Base-by-base conservation (phyloP, 2,113 vertebrate species). In the Dendrocopos noguchii region DNA sequence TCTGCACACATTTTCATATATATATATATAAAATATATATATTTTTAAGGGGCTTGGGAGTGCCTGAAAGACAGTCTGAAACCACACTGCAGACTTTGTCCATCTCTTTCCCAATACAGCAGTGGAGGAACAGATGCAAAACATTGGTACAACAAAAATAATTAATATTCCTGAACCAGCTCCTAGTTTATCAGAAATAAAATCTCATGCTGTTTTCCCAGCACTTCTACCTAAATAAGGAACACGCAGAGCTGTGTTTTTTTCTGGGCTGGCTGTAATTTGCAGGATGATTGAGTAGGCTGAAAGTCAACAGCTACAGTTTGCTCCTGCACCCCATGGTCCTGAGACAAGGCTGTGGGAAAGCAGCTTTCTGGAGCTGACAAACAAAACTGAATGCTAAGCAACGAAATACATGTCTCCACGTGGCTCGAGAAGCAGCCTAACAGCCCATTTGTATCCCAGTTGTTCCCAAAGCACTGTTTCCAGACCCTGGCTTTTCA, bases 141-240 rank as follows among this genome's bases (percentile, higher is more conserved):
- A 84, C 67, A 74, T 46, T 85, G 81, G 80, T 57, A 83, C 15
- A 92, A 89, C 60, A 71, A 83, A 80, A 93, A 64, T 20, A 89
- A 91, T 91, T 92, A 82, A 94, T 93, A 92, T 73, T 89, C 67
- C 65, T 94, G 81, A 92, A 91, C 82, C 81, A 39, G 75, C 56
- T 96, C 60, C 68, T 89, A 77, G 33, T 91, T 94, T 96, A 96
- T 94, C 91, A 92, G 84, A 56, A 91, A 60, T 60, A 71, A 94
- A 96, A 96, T 96, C 94, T 94, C 67, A 24, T 52, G 50, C 82
- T 88, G 59, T 80, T 96, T 95, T 87, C 81, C 64, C 76, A 88
- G 93, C 84, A 85, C 67, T 92, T 96, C 80, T 81, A 95, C 95
- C 94, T 96, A 94, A 96, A 96, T 89, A 92, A 85, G 89, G 92